phyloP scores from a whole-genome alignment of 2,888 invertebrate genomes.

The Glyphotaelius pellucidus region DNA sequence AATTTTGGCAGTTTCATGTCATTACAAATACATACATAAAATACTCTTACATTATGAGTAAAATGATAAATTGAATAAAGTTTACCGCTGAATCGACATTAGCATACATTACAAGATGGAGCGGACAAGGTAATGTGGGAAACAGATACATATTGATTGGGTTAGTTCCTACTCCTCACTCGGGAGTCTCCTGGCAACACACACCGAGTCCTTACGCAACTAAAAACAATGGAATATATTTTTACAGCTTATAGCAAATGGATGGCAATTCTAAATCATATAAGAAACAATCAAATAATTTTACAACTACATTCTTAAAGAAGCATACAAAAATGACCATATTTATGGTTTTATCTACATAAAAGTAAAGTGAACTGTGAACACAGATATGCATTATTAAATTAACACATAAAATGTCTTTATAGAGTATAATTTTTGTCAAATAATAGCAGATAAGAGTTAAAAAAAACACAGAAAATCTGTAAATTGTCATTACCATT shows the following conservation, averaged over 20 bases:
- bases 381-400: conserved; percentile 3
- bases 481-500: not conserved
- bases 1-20: conserved; percentile 66
- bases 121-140: conserved; percentile 17
- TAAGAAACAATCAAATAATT: conserved; percentile 49
- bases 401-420: conserved; percentile 10
- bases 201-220: conserved; percentile 57
- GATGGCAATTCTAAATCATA: conserved; percentile 64
- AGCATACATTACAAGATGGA: conserved; percentile 28
- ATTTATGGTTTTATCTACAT: conserved; percentile 34
- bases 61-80: conserved; percentile 19
- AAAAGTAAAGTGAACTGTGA: conserved; percentile 28
- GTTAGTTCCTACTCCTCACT: conserved; percentile 28
- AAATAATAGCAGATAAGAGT: not conserved
- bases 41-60: conserved; percentile 47
- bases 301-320: conserved; percentile 47
- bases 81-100: conserved; percentile 12
- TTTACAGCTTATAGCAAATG: conserved; percentile 66
- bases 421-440: conserved; percentile 25
- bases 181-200: not conserved
- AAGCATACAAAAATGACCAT: conserved; percentile 40
- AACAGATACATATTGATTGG: conserved; percentile 14
- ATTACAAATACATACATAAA: conserved; percentile 46
- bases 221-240: conserved; percentile 66
- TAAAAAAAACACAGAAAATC: not conserved